These are phyloP conservation scores for Pseudotriccus pelzelni DNA, from an alignment of 2,797 vertebrate genomes.

Conservation along the genomic window DNA sequence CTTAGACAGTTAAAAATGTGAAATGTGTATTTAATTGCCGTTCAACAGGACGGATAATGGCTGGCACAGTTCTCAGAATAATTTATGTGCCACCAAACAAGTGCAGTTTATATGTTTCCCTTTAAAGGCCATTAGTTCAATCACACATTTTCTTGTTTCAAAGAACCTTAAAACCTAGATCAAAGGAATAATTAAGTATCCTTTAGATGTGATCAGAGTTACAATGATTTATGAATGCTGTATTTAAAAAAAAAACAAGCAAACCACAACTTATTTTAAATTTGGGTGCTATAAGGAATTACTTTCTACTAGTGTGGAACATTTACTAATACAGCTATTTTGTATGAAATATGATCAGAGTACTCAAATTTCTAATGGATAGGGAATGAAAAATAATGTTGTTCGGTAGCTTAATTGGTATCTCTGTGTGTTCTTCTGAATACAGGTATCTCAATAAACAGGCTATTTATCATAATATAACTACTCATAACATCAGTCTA, in stretches of 20 bases:
- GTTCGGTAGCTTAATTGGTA: background rate
- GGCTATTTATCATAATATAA: background rate
- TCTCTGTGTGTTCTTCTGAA: background rate
- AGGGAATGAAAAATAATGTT: background rate
- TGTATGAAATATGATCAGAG: background rate
- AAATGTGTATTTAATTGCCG: conserved; percentile 62
- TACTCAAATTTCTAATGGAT: background rate
- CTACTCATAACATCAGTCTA: background rate
- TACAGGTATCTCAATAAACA: background rate
- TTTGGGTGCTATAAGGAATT: background rate
- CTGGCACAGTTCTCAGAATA: conserved; percentile 23
- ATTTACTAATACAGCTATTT: background rate
- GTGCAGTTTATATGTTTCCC: conserved; percentile 44
- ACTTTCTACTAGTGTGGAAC: background rate
- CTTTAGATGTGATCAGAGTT: background rate
- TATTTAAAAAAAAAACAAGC: background rate
- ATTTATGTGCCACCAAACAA: conserved; percentile 56
- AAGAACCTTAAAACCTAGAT: background rate
- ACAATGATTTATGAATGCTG: background rate
- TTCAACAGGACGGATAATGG: conserved; percentile 6
- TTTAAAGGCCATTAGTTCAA: background rate
- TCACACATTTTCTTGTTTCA: background rate
- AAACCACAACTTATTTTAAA: background rate
- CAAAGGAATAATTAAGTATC: background rate
- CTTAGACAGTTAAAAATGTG: conserved; percentile 55